phyloP scores from a whole-genome alignment of 2,888 invertebrate species.

The Polietes domitor region DNA sequence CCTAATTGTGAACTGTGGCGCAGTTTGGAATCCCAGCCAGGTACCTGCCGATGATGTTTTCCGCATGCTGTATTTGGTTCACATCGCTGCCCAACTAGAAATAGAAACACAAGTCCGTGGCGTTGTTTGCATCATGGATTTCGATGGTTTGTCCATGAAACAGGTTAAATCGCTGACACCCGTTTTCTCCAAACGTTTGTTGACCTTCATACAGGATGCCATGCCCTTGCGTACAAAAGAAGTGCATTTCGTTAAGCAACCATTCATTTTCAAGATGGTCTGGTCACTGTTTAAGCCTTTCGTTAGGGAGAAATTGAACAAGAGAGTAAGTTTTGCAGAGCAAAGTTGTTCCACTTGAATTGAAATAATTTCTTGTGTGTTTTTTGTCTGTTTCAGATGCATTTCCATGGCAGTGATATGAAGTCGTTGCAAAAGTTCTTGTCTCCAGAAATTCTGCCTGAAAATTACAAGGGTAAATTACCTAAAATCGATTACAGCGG shows the following conservation, averaged over 20 bases:
- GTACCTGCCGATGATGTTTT: slow-evolving; percentile 89
- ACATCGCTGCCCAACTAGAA: slow-evolving; percentile 89
- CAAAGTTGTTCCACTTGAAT: not conserved
- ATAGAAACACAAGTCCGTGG: slow-evolving; percentile 91
- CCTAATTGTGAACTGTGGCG: slow-evolving; percentile 88
- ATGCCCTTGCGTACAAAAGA: slow-evolving; percentile 92
- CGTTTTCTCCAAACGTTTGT: slow-evolving; percentile 87
- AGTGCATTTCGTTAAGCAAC: slow-evolving; percentile 92
- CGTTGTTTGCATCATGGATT: slow-evolving; percentile 91
- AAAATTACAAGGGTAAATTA: slow-evolving; percentile 88
- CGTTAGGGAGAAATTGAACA: slow-evolving; percentile 89
- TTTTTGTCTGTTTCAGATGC: slow-evolving; percentile 83
- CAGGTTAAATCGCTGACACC: slow-evolving; percentile 87
- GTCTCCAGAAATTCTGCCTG: slow-evolving; percentile 86
- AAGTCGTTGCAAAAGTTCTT: slow-evolving; percentile 88
- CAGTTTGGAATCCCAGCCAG: slow-evolving; percentile 88
- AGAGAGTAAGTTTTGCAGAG: slow-evolving; percentile 83
- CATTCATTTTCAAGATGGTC: slow-evolving; percentile 91
- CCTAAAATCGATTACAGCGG: slow-evolving; percentile 90
- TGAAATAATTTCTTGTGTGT: slow-evolving; percentile 16
- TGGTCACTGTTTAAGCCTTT: slow-evolving; percentile 93
- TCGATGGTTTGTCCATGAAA: slow-evolving; percentile 88
- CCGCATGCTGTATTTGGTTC: slow-evolving; percentile 89
- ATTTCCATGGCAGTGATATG: slow-evolving; percentile 92
- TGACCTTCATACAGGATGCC: slow-evolving; percentile 92